phyloP scores from a whole-genome alignment of 2,888 invertebrate genomes.

The Cheilosia soror region DNA sequence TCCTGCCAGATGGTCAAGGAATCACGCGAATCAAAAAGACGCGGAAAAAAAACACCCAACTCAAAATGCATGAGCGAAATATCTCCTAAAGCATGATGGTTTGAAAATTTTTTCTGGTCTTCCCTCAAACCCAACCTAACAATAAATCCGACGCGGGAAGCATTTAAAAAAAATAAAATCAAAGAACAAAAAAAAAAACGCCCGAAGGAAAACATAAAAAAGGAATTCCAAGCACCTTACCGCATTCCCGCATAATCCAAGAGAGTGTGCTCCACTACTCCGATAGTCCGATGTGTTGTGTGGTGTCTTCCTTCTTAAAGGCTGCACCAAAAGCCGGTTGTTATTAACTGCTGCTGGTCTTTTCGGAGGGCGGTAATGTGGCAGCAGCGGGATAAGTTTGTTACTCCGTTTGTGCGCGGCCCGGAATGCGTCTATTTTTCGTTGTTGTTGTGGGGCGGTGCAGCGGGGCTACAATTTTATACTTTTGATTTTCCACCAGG shows the following conservation, averaged over 20 bases:
- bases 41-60: conserved; percentile 18
- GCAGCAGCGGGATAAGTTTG: conserved; percentile 72
- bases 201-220: conserved; percentile 69
- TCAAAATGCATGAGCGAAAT: conserved; percentile 56
- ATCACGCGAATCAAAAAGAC: conserved; percentile 53
- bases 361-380: conserved; percentile 73
- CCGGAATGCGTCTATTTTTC: conserved; percentile 74
- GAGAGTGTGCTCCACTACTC: conserved; percentile 69
- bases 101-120: conserved; percentile 53
- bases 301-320: conserved; percentile 45
- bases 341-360: conserved; percentile 76
- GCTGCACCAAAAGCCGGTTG: conserved; percentile 63
- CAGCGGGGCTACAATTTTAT: conserved; percentile 45
- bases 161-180: conserved; percentile 21
- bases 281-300: neutral
- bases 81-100: conserved; percentile 54
- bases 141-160: conserved; percentile 21
- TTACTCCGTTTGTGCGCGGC: conserved; percentile 70
- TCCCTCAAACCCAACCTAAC: conserved; percentile 39
- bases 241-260: conserved; percentile 75
- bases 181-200: conserved; percentile 38
- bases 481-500: conserved; percentile 73
- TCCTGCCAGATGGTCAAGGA: conserved; percentile 69
- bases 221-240: conserved; percentile 76
- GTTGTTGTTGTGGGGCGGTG: conserved; percentile 25